Evolutionary conservation across 1,140 invertebrate genomes (phyloP).

Genomic region (Gonatopus flavifemur): DNA sequence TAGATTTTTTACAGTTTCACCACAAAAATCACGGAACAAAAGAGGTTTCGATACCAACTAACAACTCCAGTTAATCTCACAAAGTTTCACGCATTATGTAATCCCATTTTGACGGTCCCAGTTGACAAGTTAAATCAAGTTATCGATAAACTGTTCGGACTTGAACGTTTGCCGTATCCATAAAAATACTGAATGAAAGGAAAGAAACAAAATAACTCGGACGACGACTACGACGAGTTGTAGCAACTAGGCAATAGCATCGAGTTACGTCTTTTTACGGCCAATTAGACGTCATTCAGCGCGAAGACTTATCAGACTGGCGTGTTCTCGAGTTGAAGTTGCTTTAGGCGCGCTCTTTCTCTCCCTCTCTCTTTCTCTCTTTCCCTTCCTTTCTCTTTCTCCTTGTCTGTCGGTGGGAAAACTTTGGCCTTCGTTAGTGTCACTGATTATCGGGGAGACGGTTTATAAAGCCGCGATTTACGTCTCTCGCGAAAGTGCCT

Average conservation of each 20-base stretch:
- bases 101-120: no score
- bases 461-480: conserved; percentile 21
- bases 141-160: background rate
- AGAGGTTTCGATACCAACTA: no score
- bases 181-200: no score
- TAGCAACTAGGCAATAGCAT: no score
- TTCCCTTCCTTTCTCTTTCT: conserved; percentile 1
- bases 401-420: conserved; percentile 14
- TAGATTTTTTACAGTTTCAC: no score
- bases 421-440: conserved; percentile 27
- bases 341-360: background rate
- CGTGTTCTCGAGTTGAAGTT: conserved; percentile 15
- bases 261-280: no score
- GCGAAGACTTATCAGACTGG: conserved; percentile 18
- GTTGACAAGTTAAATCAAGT: background rate
- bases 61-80: no score
- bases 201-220: background rate
- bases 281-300: conserved; percentile 31
- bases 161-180: no score
- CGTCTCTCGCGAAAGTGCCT: background rate
- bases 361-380: background rate
- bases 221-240: background rate
- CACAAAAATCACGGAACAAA: no score
- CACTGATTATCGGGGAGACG: conserved; percentile 24
- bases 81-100: no score